Base-by-base conservation (phyloP, 1,140 invertebrate species). In the Neodiprion lecontei region DNA sequence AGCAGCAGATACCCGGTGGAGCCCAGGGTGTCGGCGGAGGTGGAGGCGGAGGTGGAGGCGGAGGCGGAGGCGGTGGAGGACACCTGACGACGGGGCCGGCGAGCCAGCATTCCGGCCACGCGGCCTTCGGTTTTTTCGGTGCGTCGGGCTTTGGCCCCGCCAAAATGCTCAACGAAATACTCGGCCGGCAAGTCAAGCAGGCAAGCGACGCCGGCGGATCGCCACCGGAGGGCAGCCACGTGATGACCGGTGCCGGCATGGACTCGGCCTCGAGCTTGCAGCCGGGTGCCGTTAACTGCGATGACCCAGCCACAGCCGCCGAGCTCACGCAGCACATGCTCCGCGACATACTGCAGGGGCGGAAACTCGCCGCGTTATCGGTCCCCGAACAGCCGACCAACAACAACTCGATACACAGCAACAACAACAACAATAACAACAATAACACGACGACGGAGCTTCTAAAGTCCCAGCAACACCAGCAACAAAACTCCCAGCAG, bases 161-260 rank as follows among this genome's bases (percentile, higher is more conserved):
- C 80, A 95, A 95, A 85, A 95, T 95, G 94, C 91, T 95, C 78
- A 95, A 95, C 92, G 94, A 95, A 88, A 90, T 95, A 77, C 90
- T 95, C 77, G 94, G 94, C 75, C 91, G 94, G 79, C 92, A 94
- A 82, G 92, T 93, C 83, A 93, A 93, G 84, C 91, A 93, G 87
- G 92, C 91, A 76, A 90, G 90, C 79, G 92, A 92, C 88, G 91
- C 92, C 77, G 92, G 92, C 81, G 88, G 89, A 84, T 89, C 89
- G 79, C 86, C 90, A 79, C 89, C 86, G 78, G 85, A 89, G 79
- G 83, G 82, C 79, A 85, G 86, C 72, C 85, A 87, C 82, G 87
- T 87, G 78, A 87, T 88, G 84, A 88, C 86, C 78, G 87, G 86
- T 72, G 82, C 87, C 77, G 85, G 85, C 72, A 88, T 88, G 83